Base-by-base conservation (phyloP, 92 coral and sea anemone genomes). In the Phenganax marumi region DNA sequence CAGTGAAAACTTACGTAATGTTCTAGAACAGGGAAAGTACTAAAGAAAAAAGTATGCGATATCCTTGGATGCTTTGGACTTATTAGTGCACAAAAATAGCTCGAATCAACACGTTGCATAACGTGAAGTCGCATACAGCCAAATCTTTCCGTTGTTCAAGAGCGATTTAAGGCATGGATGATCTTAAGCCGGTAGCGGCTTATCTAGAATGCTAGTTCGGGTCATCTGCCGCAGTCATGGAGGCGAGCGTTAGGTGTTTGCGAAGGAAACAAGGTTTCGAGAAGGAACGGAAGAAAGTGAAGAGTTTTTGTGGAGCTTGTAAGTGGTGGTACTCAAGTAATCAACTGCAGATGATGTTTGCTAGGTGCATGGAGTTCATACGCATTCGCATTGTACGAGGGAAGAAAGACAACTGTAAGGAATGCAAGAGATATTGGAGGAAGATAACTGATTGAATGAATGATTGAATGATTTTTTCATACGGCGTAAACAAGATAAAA, bases 171-270 rank as follows among this genome's bases (percentile, higher is more conserved):
- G 48, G 64, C 65, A 19, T 50, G 21, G 52, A 53, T 53, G 17
- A 52, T 76, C 50, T 76, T 8, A 51, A 51, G 81, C 81, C 81
- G 81, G 65, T 49, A 56, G 68, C 81, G 81, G 49, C 57, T 54
- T 49, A 26, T 76, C 57, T 54, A 49, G 17, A 12, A 49, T 33
- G 13, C n/a, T 14, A 48, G 68, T 33, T 19, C 18, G 10, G 43
- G 68, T 62, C 33, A 62, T 7, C 72, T 24, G 72, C 49, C 50
- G 49, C 17, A 66, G 72, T 25, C 72, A n/a, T 12, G 26, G 0
- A 10, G 72, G 72, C 72, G 72, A 25, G n/a, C 8, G 72, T 9
- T 33, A 12, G n/a, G 49, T 66, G 48, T 33, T 33, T 33, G 23
- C 2, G 17, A 10, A 66, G 11, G 16, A 66, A 66, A 9, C 14